A percentile compares a stretch with the other conserved stretches of the same genome.
Evolutionary conservation across 2,797 vertebrate species (phyloP).

Genomic region (Acridotheres tristis): DNA sequence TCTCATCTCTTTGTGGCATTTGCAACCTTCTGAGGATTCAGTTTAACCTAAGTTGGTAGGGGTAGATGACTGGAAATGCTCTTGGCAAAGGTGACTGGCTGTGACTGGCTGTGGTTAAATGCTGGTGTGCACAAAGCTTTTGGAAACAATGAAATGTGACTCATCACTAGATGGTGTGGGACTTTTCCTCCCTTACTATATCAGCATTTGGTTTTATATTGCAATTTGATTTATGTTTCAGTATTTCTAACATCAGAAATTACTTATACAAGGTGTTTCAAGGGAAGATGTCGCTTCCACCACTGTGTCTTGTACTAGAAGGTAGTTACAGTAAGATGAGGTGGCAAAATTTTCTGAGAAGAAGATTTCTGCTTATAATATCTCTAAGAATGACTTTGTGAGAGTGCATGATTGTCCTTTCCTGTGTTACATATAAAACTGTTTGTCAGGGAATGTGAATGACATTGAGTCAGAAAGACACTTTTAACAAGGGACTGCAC

Average conservation of each 20-base stretch:
- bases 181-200: not conserved
- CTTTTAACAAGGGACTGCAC: not conserved
- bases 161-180: not conserved
- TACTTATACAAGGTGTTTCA: not conserved
- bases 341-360: not conserved
- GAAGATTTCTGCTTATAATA: not conserved
- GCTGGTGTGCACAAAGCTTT: not conserved
- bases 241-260: not conserved
- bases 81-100: not conserved
- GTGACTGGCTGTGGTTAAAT: not conserved
- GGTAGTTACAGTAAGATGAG: not conserved
- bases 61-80: not conserved
- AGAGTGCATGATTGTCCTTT: rapidly evolving
- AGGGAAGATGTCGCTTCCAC: not conserved
- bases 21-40: not conserved
- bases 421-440: not conserved
- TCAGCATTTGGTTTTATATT: not conserved
- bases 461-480: not conserved
- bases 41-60: not conserved
- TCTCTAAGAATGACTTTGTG: not conserved
- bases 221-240: not conserved
- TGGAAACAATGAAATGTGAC: not conserved
- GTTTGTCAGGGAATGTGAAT: not conserved
- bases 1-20: not conserved
- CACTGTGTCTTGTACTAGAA: not conserved